Evolutionary conservation across 1,140 invertebrate genomes (phyloP), one percentile per base, ranked within the genome.

Genomic region (Popillia japonica): DNA sequence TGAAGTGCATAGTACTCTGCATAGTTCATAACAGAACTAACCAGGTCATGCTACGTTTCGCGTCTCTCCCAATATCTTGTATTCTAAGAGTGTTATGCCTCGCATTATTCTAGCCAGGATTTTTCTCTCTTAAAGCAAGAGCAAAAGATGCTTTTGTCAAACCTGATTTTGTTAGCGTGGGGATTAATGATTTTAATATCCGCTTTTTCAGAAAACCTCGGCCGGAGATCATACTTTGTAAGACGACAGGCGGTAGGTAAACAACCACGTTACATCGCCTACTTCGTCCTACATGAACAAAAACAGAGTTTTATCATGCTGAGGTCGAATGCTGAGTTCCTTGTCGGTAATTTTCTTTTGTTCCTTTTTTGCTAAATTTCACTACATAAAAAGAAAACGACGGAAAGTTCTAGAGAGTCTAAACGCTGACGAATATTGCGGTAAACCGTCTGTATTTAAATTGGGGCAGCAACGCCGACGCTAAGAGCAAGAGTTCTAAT

Each of bases 161-260:
- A 68, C 61, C 22, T 68, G 27, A 68, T 68, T 68, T 68, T 68
- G 61, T 68, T 68, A 23, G 22, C 4, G 3, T 34, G 61, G 17
- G 61, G 27, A 68, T 68, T 68, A 68, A 68, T 68, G 61, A 68
- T 68, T 68, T 68, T 68, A 68, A 68, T 68, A 68, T 68, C 61
- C 61, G 61, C n/a, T 14, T 27, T 2, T 20, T 68, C 22, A 4
- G 61, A 34, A 34, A 68, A 68, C 14, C 7, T 27, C 61, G 61
- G 20, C 11, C 61, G 20, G 22, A 68, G 61, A 68, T 23, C 22
- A 22, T 68, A 11, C 27, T n/a, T 22, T 6, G 6, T 11, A 27
- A 68, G 61, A 68, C 3, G 61, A 9, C 17, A 3, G 22, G 10
- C 9, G 61, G 7, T 10, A n/a, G 61, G 61, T 68, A 68, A 68